Evolutionary conservation across 2,888 invertebrate species (phyloP), one percentile per base, ranked within the genome.

Genomic region (Phasia obesa): DNA sequence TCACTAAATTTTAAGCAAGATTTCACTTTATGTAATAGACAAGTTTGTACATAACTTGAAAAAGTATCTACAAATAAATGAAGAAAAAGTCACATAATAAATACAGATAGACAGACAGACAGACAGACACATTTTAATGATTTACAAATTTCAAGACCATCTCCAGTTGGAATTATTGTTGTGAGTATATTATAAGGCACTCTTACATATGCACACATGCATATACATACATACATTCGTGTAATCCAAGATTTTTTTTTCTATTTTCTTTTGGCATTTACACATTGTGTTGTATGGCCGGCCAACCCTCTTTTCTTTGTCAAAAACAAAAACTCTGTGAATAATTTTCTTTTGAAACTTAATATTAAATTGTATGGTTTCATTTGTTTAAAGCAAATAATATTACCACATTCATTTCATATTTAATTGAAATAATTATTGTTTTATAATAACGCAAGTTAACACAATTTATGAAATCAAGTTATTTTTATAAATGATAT

Each of bases 101-200:
- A 44, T 9, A 67, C 38, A 23, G 5, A 64, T 59, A 38, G 19
- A 7, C 13, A 44, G 11, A 31, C 31, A 44, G 9, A 19, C 42
- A 31, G 13, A 53, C 21, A 62, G n/a, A 51, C 62, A 19, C 9
- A 15, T 17, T 15, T 31, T 4, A 35, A 9, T 42, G 15, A n/a
- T n/a, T 9, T 55, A 60, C 21, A 60, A 64, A 42, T 49, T 71
- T 73, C 73, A 79, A 71, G 65, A 64, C 64, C 78, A 47, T 71
- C 62, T 57, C 27, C 25, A 21, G 23, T 75, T 47, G 44, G 19
- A 62, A 62, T 62, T 53, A 64, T 62, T 44, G 3, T n/a, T n/a
- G n/a, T n/a, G n/a, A n/a, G n/a, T n/a, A n/a, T 55, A 21, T 47
- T 44, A 64, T 51, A 42, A 44, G n/a, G n/a, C n/a, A n/a, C n/a